Conservation (phyloP, 2,113 vertebrate species). For the Poicephalus gulielmi region DNA sequence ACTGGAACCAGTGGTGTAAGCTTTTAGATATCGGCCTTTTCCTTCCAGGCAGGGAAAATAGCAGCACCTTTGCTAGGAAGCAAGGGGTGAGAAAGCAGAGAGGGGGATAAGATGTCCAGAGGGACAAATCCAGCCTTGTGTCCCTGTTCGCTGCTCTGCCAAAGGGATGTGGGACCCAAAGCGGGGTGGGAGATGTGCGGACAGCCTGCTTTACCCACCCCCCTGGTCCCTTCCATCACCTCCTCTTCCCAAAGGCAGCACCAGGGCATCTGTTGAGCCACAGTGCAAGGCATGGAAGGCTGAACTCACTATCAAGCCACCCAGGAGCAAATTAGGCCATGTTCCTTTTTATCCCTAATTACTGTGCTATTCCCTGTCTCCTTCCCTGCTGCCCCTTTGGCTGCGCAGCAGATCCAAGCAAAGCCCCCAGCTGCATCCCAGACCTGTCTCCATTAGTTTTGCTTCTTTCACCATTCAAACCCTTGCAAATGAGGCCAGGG, state of each 20-base stretch:
- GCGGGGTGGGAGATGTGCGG: neutral
- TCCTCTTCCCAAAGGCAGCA: neutral
- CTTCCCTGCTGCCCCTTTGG: neutral
- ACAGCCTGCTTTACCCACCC: accelerated
- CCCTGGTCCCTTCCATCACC: neutral
- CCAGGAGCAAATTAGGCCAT: constrained; percentile 5
- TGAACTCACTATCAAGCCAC: neutral
- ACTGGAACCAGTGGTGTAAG: neutral
- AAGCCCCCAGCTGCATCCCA: neutral
- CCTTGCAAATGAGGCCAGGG: constrained; percentile 41
- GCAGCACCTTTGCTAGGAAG: neutral
- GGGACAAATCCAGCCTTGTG: neutral
- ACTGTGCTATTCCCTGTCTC: neutral
- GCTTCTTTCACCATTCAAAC: constrained; percentile 31
- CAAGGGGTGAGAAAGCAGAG: accelerated
- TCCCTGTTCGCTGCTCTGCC: neutral
- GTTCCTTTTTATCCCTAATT: constrained; percentile 12
- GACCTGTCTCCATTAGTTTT: neutral
- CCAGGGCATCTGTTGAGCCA: neutral
- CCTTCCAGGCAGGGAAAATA: neutral
- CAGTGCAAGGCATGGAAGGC: neutral
- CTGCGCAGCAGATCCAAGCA: neutral
- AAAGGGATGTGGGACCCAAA: neutral
- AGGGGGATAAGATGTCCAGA: neutral
- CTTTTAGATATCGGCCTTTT: neutral